Conservation (phyloP, 2,797 vertebrate genomes). For the Squalus acanthias region DNA sequence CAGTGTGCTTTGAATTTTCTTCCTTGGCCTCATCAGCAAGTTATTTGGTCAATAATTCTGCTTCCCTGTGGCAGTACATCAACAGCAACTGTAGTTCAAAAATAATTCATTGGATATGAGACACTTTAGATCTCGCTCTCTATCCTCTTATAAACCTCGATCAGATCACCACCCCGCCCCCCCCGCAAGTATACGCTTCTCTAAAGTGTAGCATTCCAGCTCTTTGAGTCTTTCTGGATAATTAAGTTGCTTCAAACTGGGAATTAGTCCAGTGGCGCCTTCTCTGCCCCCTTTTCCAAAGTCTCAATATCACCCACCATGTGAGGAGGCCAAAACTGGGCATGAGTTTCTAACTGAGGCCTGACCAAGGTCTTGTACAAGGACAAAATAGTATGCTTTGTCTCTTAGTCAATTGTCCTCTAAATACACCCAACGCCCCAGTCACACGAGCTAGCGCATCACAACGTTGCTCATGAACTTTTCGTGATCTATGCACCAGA, state of each 20-base stretch:
- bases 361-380: not conserved
- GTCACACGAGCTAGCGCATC: too few relatives aligned
- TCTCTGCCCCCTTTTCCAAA: not conserved
- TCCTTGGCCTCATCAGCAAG: not conserved
- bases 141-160: not conserved
- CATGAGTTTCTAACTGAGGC: not conserved
- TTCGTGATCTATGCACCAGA: not conserved
- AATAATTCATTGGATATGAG: not conserved
- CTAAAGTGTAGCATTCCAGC: not conserved
- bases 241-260: too few relatives aligned
- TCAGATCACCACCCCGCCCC: not conserved
- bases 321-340: not conserved
- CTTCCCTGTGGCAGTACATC: not conserved
- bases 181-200: not conserved
- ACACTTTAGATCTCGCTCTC: not conserved
- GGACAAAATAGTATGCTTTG: too few relatives aligned
- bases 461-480: not conserved
- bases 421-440: too few relatives aligned
- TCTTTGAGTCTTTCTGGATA: not conserved
- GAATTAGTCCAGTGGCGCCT: too few relatives aligned
- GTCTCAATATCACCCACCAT: not conserved
- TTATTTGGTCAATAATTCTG: not conserved
- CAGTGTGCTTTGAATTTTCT: not conserved
- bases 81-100: not conserved
- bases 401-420: not conserved